Base-by-base conservation (phyloP, 2,888 invertebrate genomes). In the Netelia inedita region DNA sequence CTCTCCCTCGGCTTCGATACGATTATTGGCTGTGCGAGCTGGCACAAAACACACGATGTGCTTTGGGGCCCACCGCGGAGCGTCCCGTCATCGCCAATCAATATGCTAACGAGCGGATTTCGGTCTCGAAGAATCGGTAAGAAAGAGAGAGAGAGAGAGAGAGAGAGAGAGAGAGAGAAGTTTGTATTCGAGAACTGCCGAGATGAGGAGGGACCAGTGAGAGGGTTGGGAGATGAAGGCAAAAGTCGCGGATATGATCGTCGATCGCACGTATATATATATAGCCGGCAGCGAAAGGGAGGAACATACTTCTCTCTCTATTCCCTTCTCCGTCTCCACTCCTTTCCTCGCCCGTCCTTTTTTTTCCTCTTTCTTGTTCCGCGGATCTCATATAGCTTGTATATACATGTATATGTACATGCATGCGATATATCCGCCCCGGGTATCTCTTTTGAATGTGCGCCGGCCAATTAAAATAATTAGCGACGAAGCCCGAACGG, bases 401-500 rank as follows among this genome's bases (percentile, higher is more conserved):
- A 72, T 76, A 46, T 19, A 68, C 59, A 43, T 43, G n/a, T 61
- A 73, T 68, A 57, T 63, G 53, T 50, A 35, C 35, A 68, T 59
- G 69, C 80, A 69, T 66, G 66, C 78, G 66, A 73, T 65, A 61
- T 73, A 69, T 63, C 81, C 55, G 83, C 89, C 89, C 87, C 88
- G 87, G 88, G 88, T 90, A 90, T 89, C 90, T 89, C 93, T 93
- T 93, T 93, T 93, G 92, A 93, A 93, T 92, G 92, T 89, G 91
- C 91, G 92, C 92, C 93, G 93, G 92, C 93, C 93, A 93, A 93
- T 93, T 93, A 93, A 93, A 93, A 93, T 93, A 93, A 93, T 93
- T 93, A 93, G 93, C 93, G 92, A 93, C 93, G 92, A 91, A 93
- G 91, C 91, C 55, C 75, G 91, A 92, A 92, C 91, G 92, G 91